phyloP scores from a whole-genome alignment of 2,113 vertebrate species.

The Anser brachyrhynchus region DNA sequence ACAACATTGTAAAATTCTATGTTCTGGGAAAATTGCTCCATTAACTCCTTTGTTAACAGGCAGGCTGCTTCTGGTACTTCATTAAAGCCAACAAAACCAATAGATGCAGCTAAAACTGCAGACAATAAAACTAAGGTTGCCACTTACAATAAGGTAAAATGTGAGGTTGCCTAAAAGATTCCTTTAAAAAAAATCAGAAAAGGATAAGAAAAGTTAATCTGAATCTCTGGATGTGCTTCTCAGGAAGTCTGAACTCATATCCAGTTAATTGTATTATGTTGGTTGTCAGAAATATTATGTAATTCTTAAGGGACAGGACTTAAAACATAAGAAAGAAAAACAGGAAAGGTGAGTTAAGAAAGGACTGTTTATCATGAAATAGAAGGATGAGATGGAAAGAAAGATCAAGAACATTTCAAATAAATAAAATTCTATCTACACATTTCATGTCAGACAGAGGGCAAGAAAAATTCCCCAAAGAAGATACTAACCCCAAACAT shows the following conservation, averaged over 20 bases:
- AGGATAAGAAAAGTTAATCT: not conserved
- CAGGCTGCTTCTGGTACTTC: not conserved
- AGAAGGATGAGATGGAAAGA: not conserved
- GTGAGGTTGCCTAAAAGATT: not conserved
- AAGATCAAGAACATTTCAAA: not conserved
- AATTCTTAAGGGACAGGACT: not conserved
- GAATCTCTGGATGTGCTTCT: not conserved
- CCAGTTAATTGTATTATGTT: not conserved
- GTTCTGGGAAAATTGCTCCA: conserved; percentile 26
- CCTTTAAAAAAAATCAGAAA: not conserved
- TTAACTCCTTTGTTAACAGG: not conserved
- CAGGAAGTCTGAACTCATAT: not conserved
- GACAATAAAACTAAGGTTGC: not conserved
- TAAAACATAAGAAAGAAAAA: not conserved
- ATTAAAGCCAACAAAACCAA: conserved; percentile 42
- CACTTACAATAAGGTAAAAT: not conserved
- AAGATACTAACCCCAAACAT: not conserved
- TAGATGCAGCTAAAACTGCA: not conserved
- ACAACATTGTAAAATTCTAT: not conserved
- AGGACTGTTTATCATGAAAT: not conserved
- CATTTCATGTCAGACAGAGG: not conserved
- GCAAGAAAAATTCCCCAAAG: not conserved
- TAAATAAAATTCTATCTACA: not conserved
- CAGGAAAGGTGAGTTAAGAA: not conserved
- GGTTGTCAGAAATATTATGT: not conserved